These are phyloP conservation scores for Augiades crinisus DNA, from an alignment of 2,888 invertebrate species.

Conservation along the genomic window DNA sequence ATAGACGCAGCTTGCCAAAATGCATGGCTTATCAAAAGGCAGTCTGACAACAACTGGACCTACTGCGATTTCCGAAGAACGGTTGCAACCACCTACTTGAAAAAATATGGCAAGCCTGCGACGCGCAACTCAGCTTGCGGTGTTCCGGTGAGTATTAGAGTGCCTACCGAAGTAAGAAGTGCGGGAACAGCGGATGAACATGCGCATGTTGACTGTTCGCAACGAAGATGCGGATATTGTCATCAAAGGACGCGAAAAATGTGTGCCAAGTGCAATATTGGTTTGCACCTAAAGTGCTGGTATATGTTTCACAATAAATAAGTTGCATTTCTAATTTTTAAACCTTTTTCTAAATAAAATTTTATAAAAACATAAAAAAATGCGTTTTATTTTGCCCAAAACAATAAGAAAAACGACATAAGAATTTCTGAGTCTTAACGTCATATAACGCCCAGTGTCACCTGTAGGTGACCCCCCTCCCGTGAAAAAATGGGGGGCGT, in stretches of 20 bases:
- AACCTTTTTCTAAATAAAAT: neutral
- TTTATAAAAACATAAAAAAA: neutral
- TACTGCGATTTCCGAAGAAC: too few species aligned
- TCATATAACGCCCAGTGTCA: constrained; percentile 5
- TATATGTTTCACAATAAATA: constrained; percentile 3
- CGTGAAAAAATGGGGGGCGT: neutral
- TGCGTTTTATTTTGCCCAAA: too few species aligned
- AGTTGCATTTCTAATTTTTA: neutral
- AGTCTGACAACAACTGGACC: too few species aligned
- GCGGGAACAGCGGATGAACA: neutral
- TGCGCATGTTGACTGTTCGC: neutral
- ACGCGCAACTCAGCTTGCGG: neutral
- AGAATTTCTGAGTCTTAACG: neutral
- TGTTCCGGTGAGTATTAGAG: neutral
- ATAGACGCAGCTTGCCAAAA: too few species aligned
- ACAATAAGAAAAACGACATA: too few species aligned
- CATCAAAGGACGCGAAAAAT: neutral
- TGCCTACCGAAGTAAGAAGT: neutral
- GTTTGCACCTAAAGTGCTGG: neutral
- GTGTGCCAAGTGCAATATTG: neutral
- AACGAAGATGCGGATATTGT: neutral
- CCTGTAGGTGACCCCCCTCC: constrained; percentile 10
- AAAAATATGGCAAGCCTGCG: neutral
- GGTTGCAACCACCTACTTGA: too few species aligned
- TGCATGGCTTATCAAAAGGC: too few species aligned